Base-by-base conservation (phyloP, 1,140 invertebrate genomes). In the Achroia grisella region DNA sequence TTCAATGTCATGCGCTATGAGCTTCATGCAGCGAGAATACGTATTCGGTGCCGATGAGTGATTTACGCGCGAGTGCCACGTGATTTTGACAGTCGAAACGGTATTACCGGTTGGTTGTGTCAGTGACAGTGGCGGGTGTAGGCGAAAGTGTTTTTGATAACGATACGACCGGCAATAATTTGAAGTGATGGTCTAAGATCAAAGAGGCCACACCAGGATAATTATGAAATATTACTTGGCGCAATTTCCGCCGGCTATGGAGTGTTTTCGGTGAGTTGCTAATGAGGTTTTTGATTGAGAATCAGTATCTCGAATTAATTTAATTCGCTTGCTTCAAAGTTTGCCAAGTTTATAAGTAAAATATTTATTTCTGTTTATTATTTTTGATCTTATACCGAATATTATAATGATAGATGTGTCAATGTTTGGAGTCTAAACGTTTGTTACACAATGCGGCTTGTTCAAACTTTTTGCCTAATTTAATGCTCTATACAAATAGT, bases 71-170 rank as follows among this genome's bases (percentile, higher is more conserved):
- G 52, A 55, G 48, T 58, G 50, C 66, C 79, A 81, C 75, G 80
- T 84, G 77, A 70, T 72, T 81, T 76, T 83, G 79, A 83, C 79
- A 82, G 65, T 52, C 52, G 57, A 57, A 62, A 60, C 66, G 17
- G 6, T 23, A 23, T 23, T 61, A 62, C 71, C 66, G 70, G 71
- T 61, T 47, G 44, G 49, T 62, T 67, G 32, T 56, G 43, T 56
- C 62, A 39, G 46, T 49, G 40, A 65, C 58, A 23, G 58, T 53
- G 52, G 39, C 52, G 42, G 44, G 41, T 48, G 39, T 61, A 50
- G 62, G 27, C 44, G 36, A 34, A 43, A 69, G 70, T 73, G 70
- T 59, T 66, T 65, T 46, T 65, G 59, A 65, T 60, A 64, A 63
- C 47, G 55, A 52, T 56, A 49, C 47, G 45, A 42, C 43, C 27